These are phyloP conservation scores for Eueides isabella DNA, from an alignment of 1,140 invertebrate species.

Conservation along the genomic window DNA sequence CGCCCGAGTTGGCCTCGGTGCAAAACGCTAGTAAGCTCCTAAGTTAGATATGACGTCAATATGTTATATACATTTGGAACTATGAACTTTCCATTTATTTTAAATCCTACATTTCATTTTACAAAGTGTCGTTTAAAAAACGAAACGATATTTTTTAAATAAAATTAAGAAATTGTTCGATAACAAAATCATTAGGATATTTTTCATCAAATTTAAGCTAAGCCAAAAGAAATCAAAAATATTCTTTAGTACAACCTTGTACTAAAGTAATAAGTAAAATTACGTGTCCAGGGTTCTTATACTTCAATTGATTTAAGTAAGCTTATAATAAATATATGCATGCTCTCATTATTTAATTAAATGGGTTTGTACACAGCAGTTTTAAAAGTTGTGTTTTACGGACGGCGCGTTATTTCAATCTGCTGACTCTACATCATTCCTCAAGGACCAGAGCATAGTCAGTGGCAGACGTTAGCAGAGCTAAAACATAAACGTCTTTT, in stretches of 20 bases:
- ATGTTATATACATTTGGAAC: constrained; percentile 59
- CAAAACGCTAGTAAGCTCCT: constrained; percentile 82
- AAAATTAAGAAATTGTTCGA: neutral
- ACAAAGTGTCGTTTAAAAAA: neutral
- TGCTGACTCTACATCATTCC: constrained; percentile 41
- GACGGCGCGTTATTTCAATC: constrained; percentile 59
- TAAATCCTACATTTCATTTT: constrained; percentile 14
- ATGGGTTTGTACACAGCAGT: constrained; percentile 38
- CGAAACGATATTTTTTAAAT: constrained; percentile 14
- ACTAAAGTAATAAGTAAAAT: neutral
- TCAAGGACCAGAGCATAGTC: constrained; percentile 29
- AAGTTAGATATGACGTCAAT: constrained; percentile 79
- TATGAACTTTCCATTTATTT: constrained; percentile 35
- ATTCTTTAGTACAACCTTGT: neutral
- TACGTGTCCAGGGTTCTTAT: constrained; percentile 18
- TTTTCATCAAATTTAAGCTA: neutral
- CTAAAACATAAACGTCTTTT: constrained; percentile 59
- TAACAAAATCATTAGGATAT: neutral
- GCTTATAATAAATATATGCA: constrained; percentile 14
- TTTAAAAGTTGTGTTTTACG: constrained; percentile 47
- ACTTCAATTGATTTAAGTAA: constrained; percentile 2
- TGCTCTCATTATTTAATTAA: constrained; percentile 22
- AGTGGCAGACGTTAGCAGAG: constrained; percentile 51
- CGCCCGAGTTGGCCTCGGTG: constrained; percentile 70
- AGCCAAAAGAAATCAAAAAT: neutral